Evolutionary conservation across 2,888 invertebrate species (phyloP), one percentile per base, ranked within the genome.

Genomic region (Furcula furcula): DNA sequence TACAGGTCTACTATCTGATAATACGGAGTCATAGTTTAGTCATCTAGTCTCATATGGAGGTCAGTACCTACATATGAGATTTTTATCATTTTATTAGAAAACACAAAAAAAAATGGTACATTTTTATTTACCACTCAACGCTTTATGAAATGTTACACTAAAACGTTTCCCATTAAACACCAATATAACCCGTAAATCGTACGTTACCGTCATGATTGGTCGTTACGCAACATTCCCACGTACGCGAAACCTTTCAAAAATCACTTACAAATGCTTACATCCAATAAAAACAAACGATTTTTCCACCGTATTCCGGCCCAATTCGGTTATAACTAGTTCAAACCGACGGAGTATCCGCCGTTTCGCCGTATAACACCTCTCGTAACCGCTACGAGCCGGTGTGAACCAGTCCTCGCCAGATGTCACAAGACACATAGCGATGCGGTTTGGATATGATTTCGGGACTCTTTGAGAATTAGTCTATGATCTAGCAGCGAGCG

Each of bases 391-490:
- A 46, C 42, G 48, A 55, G 67, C 71, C 69, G 65, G 74, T 72
- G 69, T 56, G 65, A 74, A 75, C 74, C 53, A 63, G 63, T 73
- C 64, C 50, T 38, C 40, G 51, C 56, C 79, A 80, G 78, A 74
- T 79, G 79, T 65, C 63, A 68, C 73, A 68, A 74, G 78, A 80
- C 73, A 76, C 77, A 80, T 78, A 62, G 76, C 76, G 46, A 63
- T 67, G 76, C 61, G 76, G 80, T 80, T 55, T 62, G 40, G 54
- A 64, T 70, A 80, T 76, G 75, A 76, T 79, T 82, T 76, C 50
- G 64, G 70, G 31, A 38, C 36, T 46, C 34, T 39, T 44, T 29
- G 33, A 23, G 36, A 37, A 34, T 46, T 54, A 39, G 51, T 36
- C 42, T 2, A 37, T 34, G 48, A 45, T 51, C 36, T 32, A 44